Conservation (phyloP, 2,888 invertebrate species). For the Barypeithes pellucidus region DNA sequence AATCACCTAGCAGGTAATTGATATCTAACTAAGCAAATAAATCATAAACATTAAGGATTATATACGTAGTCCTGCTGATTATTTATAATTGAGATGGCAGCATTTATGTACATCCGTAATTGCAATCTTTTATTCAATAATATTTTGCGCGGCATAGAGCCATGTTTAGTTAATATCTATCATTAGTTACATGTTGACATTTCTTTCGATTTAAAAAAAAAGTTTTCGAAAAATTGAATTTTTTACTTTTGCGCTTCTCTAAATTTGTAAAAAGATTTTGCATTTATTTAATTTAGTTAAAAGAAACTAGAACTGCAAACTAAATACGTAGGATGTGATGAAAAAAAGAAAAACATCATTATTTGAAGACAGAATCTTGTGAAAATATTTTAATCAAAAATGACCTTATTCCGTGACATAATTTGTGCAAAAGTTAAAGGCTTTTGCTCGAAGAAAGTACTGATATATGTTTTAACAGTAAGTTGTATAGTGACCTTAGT, state of each 20-base stretch:
- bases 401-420: background rate
- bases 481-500: slow-evolving; percentile 3
- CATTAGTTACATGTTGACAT: background rate
- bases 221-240: too few relatives aligned
- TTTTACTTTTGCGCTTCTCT: too few relatives aligned
- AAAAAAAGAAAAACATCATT: too few relatives aligned
- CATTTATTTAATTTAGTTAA: background rate
- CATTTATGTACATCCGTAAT: slow-evolving; percentile 22
- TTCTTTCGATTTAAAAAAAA: too few relatives aligned
- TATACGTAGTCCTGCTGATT: slow-evolving; percentile 7
- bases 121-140: slow-evolving; percentile 11
- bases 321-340: too few relatives aligned
- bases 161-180: background rate
- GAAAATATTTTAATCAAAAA: background rate
- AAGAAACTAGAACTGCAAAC: too few relatives aligned
- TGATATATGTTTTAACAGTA: slow-evolving; percentile 1
- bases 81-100: slow-evolving; percentile 9
- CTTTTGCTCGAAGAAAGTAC: background rate
- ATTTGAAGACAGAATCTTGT: too few relatives aligned
- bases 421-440: background rate
- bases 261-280: too few relatives aligned
- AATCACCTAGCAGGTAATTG: background rate
- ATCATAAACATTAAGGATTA: slow-evolving; percentile 12
- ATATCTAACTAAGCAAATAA: slow-evolving; percentile 16
- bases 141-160: background rate